phyloP scores from a whole-genome alignment of 2,797 vertebrate species.

The Pangasius sanitwongsei region DNA sequence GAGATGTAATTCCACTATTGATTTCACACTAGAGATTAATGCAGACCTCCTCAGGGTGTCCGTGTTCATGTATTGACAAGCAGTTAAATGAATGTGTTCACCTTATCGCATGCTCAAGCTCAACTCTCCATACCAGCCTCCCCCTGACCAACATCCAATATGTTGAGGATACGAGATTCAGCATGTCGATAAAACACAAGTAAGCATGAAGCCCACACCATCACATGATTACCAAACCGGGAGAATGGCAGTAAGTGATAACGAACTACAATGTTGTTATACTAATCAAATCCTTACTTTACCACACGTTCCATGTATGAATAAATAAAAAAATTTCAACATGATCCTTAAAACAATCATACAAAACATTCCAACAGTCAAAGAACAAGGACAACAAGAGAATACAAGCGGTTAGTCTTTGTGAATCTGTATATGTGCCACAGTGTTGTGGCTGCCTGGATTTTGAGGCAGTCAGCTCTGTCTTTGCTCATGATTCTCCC shows the following conservation, averaged over 20 bases:
- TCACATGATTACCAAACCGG: background rate
- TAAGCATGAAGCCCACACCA: background rate
- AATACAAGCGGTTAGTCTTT: slow-evolving; percentile 20
- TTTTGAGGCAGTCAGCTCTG: slow-evolving; percentile 14
- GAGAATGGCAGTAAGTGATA: background rate
- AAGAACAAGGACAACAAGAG: background rate
- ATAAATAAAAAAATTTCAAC: background rate
- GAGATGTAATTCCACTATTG: slow-evolving; percentile 52
- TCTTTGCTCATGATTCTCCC: slow-evolving; percentile 31
- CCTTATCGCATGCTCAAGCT: slow-evolving; percentile 40
- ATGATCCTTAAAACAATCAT: background rate
- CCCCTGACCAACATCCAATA: slow-evolving; percentile 2
- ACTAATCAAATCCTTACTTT: background rate
- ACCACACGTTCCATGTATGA: background rate
- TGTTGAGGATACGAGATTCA: slow-evolving; percentile 1
- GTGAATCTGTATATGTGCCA: slow-evolving; percentile 12
- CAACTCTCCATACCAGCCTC: background rate
- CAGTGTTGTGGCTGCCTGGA: background rate
- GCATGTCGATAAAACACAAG: slow-evolving; percentile 29
- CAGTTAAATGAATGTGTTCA: slow-evolving; percentile 50
- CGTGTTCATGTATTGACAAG: slow-evolving; percentile 54
- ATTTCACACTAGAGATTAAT: slow-evolving; percentile 55
- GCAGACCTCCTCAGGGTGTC: slow-evolving; percentile 42
- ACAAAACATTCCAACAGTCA: background rate
- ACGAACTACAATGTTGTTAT: background rate